Evolutionary conservation across 2,888 invertebrate genomes (phyloP).

Genomic region (Chaetogeoica ovagalla): DNA sequence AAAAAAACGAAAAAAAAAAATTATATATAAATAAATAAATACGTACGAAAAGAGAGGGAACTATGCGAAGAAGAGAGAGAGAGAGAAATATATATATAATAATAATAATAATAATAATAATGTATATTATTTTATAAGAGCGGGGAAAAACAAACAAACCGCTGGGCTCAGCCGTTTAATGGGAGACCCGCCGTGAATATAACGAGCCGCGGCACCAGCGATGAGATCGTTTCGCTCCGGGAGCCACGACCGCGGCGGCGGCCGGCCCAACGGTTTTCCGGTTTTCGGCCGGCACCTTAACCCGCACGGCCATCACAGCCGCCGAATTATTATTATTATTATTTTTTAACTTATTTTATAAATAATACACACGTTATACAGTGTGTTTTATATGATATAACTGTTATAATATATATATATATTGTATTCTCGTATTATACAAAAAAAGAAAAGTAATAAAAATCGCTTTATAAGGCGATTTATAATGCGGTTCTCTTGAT

Average conservation of each 20-base stretch:
- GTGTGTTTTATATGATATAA: too few species aligned
- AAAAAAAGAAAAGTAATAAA: too few species aligned
- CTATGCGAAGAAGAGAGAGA: not conserved
- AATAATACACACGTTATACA: too few species aligned
- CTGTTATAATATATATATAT: too few species aligned
- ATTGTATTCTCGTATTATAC: too few species aligned
- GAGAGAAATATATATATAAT: not conserved
- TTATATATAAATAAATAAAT: conserved; percentile 11
- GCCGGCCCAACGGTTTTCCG: conserved; percentile 30
- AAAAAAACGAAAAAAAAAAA: too few species aligned
- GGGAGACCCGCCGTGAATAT: conserved; percentile 19
- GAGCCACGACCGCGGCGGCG: conserved; percentile 11
- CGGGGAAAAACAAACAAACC: conserved; percentile 47
- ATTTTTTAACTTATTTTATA: too few species aligned
- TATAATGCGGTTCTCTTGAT: too few species aligned
- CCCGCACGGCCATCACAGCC: not conserved
- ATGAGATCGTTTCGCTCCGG: conserved; percentile 51
- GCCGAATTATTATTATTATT: not conserved
- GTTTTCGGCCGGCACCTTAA: not conserved
- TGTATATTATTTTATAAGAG: not conserved
- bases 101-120: not conserved
- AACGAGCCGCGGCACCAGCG: conserved; percentile 26
- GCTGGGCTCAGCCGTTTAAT: conserved; percentile 40
- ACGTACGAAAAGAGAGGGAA: not conserved
- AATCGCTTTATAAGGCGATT: too few species aligned